Conservation (phyloP, 2,888 invertebrate genomes). For the Leptopilina myrica region DNA sequence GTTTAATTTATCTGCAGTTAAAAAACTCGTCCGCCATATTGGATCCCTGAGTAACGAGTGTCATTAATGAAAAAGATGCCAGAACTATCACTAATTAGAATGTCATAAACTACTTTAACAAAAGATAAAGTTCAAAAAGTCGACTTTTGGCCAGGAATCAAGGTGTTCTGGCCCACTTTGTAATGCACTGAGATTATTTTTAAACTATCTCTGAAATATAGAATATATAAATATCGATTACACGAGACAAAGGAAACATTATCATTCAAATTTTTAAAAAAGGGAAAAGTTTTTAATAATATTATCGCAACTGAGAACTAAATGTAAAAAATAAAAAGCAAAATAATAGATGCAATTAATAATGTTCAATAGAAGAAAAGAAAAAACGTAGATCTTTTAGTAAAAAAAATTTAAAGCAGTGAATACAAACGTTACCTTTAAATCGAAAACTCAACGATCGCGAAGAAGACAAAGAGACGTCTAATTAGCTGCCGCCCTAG, state of each 20-base stretch:
- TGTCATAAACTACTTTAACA: too few species aligned
- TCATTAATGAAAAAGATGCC: too few species aligned
- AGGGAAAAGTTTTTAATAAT: too few species aligned
- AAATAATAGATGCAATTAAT: background rate
- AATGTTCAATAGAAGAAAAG: too few species aligned
- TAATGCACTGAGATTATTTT: conserved; percentile 10
- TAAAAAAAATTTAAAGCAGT: background rate
- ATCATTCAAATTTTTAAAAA: background rate
- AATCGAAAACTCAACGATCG: conserved; percentile 12
- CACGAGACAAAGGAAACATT: background rate
- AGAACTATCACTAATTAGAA: too few species aligned
- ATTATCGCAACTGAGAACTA: background rate
- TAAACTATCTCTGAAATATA: background rate
- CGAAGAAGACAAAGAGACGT: background rate
- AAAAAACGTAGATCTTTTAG: too few species aligned
- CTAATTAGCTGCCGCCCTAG: conserved; percentile 22
- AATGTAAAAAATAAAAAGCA: background rate
- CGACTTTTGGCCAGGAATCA: too few species aligned
- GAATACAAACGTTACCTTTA: conserved; percentile 12
- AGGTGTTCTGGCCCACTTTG: too few species aligned
- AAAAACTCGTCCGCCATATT: too few species aligned
- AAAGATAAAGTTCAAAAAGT: too few species aligned
- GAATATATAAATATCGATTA: background rate
- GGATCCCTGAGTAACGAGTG: too few species aligned
- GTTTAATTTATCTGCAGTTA: too few species aligned